Percentiles rank a stretch among this genome's conserved stretches.
Conservation (phyloP, 2,113 vertebrate species). For the Dascyllus trimaculatus region DNA sequence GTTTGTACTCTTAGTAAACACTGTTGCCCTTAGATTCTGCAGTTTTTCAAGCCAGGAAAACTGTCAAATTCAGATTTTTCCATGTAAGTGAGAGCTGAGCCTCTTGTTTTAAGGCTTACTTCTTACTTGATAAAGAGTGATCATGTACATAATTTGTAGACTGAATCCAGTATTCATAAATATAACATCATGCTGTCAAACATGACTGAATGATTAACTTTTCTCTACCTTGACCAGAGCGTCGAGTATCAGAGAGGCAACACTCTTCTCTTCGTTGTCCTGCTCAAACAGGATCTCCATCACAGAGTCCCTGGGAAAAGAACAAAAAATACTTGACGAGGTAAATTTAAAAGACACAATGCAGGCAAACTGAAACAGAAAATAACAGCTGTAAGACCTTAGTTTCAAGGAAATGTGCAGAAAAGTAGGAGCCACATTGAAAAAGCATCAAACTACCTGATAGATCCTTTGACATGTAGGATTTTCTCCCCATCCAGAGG, state of each 20-base stretch:
- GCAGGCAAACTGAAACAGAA: background rate
- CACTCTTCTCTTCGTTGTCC: constrained; percentile 98
- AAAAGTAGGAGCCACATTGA: background rate
- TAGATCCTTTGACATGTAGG: constrained; percentile 92
- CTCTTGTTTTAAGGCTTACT: background rate
- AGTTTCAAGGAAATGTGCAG: background rate
- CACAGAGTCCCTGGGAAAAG: constrained; percentile 89
- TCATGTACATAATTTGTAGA: too few species aligned
- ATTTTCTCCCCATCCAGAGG: constrained; percentile 97
- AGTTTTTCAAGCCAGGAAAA: too few species aligned
- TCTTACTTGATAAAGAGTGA: too few species aligned
- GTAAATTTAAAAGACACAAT: background rate
- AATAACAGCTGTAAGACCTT: too few species aligned
- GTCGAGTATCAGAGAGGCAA: constrained; percentile 95
- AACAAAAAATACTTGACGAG: background rate
- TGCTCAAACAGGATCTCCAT: constrained; percentile 98
- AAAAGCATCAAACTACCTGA: constrained; percentile 86
- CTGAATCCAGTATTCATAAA: background rate
- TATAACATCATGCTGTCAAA: background rate
- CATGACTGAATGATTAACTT: background rate
- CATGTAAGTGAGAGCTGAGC: too few species aligned
- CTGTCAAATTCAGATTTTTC: too few species aligned
- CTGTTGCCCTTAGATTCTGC: too few species aligned
- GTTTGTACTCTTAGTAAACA: too few species aligned
- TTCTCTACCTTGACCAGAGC: constrained; percentile 91